Conservation (phyloP, 2,113 vertebrate species). For the Noturus placidus region DNA sequence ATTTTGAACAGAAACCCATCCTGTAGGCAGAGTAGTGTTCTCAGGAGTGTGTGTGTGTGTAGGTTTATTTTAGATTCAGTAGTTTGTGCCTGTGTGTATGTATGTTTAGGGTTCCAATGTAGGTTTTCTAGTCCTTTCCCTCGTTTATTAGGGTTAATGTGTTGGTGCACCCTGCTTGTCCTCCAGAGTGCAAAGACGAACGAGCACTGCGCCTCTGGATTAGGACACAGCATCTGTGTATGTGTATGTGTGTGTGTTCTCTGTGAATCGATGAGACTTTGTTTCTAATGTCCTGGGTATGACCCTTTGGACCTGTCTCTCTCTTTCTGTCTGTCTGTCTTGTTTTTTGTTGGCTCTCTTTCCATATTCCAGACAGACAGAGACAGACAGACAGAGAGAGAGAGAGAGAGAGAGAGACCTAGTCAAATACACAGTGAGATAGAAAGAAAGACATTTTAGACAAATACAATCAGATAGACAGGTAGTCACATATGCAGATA, state of each 20-base stretch:
- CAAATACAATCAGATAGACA: neutral
- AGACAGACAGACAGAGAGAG: neutral
- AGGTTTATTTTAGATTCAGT: neutral
- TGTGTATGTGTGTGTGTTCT: neutral
- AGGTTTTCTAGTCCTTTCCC: conserved; percentile 28
- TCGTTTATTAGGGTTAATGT: conserved; percentile 32
- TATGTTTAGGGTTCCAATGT: neutral
- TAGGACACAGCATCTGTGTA: conserved; percentile 24
- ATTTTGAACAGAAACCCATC: neutral
- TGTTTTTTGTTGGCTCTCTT: neutral
- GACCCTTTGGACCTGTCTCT: neutral
- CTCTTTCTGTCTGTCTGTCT: neutral
- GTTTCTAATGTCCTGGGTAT: conserved; percentile 12
- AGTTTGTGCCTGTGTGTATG: neutral
- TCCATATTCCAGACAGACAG: neutral
- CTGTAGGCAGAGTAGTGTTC: neutral
- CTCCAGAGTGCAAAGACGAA: conserved; percentile 35
- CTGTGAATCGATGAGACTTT: conserved; percentile 28
- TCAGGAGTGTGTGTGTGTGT: neutral
- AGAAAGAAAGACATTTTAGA: neutral
- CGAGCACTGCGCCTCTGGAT: conserved; percentile 30
- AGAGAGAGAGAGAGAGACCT: neutral
- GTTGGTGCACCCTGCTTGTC: conserved; percentile 18
- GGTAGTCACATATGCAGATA: no score
- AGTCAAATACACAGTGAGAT: neutral